These are phyloP conservation scores for Trypoxylon attenuatum DNA, from an alignment of 2,888 invertebrate genomes.

Conservation along the genomic window DNA sequence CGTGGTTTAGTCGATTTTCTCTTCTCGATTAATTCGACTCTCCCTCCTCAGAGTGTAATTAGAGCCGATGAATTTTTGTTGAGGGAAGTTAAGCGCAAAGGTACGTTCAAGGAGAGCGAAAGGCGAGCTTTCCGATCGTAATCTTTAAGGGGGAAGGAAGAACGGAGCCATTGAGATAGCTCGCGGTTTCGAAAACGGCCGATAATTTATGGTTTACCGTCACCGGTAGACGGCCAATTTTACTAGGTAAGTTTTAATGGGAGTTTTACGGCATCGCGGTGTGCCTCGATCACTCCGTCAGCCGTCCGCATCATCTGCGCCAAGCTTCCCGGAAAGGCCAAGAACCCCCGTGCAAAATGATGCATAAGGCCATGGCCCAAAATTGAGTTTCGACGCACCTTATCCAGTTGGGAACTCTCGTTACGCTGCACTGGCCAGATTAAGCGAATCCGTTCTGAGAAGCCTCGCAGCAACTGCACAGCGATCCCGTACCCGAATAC, in stretches of 20 bases:
- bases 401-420: slow-evolving; percentile 8
- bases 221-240: slow-evolving; percentile 36
- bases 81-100: no score
- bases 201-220: slow-evolving; percentile 18
- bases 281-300: slow-evolving; percentile 48
- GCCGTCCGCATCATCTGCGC: slow-evolving; percentile 35
- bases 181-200: not conserved
- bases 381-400: slow-evolving; percentile 12
- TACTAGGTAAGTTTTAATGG: slow-evolving; percentile 61
- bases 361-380: not conserved
- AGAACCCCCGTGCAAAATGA: not conserved
- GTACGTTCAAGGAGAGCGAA: no score
- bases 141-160: not conserved
- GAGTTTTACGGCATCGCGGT: slow-evolving; percentile 51
- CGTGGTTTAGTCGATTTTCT: no score
- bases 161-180: not conserved
- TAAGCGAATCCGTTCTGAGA: slow-evolving; percentile 3
- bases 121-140: not conserved
- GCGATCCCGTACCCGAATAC: no score
- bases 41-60: no score
- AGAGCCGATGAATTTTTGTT: no score
- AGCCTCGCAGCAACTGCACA: no score
- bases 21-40: no score
- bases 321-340: not conserved
- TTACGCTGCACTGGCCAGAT: not conserved